Conservation (phyloP, 2,888 invertebrate genomes). For the Lomographa bimaculata region DNA sequence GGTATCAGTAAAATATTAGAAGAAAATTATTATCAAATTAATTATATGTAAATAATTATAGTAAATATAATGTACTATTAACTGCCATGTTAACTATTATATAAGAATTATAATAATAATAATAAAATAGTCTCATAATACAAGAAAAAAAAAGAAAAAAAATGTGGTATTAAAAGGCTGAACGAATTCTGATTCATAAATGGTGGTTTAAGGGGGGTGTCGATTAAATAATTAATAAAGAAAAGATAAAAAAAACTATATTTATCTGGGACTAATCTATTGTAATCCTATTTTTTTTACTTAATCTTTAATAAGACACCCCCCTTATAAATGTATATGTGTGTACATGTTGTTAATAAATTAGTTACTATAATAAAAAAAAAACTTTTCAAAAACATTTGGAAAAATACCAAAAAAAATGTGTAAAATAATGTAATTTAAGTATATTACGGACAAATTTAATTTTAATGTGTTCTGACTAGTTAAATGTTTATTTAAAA, state of each 20-base stretch:
- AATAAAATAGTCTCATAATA: conserved; percentile 3
- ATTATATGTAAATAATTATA: conserved; percentile 2
- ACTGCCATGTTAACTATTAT: conserved; percentile 13
- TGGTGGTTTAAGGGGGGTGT: too few species aligned
- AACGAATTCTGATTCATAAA: too few species aligned
- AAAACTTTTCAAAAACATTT: conserved; percentile 34
- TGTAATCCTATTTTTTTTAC: too few species aligned
- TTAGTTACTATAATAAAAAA: too few species aligned
- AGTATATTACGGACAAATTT: conserved; percentile 6
- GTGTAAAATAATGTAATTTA: conserved; percentile 15
- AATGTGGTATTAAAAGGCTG: conserved; percentile 22
- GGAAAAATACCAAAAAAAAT: conserved; percentile 47
- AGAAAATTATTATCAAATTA: too few species aligned
- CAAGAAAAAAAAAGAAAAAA: conserved; percentile 20
- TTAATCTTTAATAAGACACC: too few species aligned
- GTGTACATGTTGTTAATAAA: conserved; percentile 11
- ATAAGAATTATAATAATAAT: conserved; percentile 3
- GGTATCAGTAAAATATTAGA: too few species aligned
- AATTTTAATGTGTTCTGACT: neutral
- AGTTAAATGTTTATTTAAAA: neutral
- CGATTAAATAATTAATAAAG: too few species aligned
- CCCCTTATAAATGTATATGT: conserved; percentile 2
- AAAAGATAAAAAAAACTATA: too few species aligned
- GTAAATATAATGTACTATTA: conserved; percentile 3
- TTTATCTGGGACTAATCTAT: too few species aligned